These are phyloP conservation scores for Drosophila arizonae DNA, from an alignment of 1,140 invertebrate genomes.

Conservation along the genomic window DNA sequence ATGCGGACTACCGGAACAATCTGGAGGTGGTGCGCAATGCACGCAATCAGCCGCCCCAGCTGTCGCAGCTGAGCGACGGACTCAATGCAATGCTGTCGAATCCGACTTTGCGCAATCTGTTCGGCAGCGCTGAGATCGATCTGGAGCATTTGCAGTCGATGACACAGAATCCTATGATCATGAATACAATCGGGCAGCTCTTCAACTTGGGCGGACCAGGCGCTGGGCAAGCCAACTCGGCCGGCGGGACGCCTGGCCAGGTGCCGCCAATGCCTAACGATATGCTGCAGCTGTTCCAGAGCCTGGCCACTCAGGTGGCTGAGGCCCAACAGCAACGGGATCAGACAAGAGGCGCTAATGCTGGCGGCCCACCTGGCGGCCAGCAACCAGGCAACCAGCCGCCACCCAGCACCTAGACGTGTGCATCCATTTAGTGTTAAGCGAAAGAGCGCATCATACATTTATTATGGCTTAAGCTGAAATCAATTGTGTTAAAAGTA, in stretches of 20 bases:
- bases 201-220: slow-evolving; percentile 52
- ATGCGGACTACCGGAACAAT: slow-evolving; percentile 95
- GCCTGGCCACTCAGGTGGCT: slow-evolving; percentile 61
- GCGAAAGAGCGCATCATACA: neutral
- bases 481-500: slow-evolving; percentile 54
- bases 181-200: slow-evolving; percentile 67
- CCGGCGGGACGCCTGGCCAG: slow-evolving; percentile 20
- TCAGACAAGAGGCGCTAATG: slow-evolving; percentile 14
- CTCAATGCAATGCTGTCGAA: slow-evolving; percentile 70
- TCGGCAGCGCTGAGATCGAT: slow-evolving; percentile 72
- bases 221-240: slow-evolving; percentile 2
- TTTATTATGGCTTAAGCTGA: slow-evolving; percentile 32
- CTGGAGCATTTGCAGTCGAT: slow-evolving; percentile 68
- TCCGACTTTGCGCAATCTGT: slow-evolving; percentile 69
- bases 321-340: slow-evolving; percentile 47
- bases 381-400: slow-evolving; percentile 66
- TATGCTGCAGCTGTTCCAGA: slow-evolving; percentile 74
- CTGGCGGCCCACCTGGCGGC: slow-evolving; percentile 12
- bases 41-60: slow-evolving; percentile 82
- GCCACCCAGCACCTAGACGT: slow-evolving; percentile 56
- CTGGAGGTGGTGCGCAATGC: slow-evolving; percentile 90
- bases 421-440: slow-evolving; percentile 16
- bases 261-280: slow-evolving; percentile 61
- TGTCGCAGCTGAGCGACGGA: slow-evolving; percentile 62
- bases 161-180: slow-evolving; percentile 73